Conservation (phyloP, 2,888 invertebrate genomes). For the Villa cingulata region DNA sequence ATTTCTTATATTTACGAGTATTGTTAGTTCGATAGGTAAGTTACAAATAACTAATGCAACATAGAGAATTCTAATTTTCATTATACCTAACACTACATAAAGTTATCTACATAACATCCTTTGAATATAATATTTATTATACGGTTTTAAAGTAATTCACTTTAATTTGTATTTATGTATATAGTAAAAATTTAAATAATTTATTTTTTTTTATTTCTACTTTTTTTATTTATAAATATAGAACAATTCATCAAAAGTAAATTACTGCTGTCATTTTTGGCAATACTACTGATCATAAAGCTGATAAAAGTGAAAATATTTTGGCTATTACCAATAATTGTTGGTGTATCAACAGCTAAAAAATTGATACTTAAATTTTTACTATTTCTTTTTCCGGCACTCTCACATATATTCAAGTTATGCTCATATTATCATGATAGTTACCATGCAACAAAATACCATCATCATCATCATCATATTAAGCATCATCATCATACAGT, state of each 20-base stretch:
- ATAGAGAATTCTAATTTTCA: too few species aligned
- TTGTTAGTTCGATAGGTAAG: too few species aligned
- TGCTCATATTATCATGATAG: slow-evolving; percentile 69
- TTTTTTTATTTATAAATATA: slow-evolving; percentile 35
- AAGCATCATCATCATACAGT: slow-evolving; percentile 61
- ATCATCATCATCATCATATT: slow-evolving; percentile 70
- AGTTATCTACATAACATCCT: too few species aligned
- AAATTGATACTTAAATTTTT: slow-evolving; percentile 67
- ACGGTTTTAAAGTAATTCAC: too few species aligned
- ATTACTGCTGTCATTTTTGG: slow-evolving; percentile 57
- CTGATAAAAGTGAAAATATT: slow-evolving; percentile 66
- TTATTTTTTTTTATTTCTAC: not conserved
- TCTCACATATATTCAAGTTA: slow-evolving; percentile 70
- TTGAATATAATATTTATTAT: too few species aligned
- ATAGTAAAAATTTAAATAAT: too few species aligned
- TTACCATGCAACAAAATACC: slow-evolving; percentile 58
- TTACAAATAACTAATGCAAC: too few species aligned
- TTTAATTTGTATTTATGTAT: too few species aligned
- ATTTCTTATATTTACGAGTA: too few species aligned
- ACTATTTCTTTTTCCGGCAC: slow-evolving; percentile 67
- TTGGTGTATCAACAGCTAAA: slow-evolving; percentile 71
- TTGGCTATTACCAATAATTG: slow-evolving; percentile 62
- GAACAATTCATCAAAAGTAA: slow-evolving; percentile 66
- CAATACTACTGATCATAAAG: slow-evolving; percentile 62
- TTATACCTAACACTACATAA: too few species aligned